Evolutionary conservation across 2,888 invertebrate genomes (phyloP).

Genomic region (Apeira syringaria): DNA sequence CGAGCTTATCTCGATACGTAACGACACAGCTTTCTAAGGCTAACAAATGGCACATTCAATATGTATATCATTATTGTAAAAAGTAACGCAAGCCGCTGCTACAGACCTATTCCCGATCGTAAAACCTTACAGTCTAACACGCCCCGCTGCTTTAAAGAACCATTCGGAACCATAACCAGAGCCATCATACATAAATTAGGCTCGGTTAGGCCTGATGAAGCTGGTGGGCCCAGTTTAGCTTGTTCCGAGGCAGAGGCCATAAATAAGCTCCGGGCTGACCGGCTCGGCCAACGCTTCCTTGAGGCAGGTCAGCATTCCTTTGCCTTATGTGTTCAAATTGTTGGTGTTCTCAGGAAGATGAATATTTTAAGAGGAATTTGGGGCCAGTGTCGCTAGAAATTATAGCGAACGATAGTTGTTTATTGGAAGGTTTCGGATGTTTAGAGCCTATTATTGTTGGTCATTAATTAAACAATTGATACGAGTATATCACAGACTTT

Average conservation of each 20-base stretch:
- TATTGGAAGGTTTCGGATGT: neutral
- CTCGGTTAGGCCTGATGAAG: neutral
- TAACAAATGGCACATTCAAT: neutral
- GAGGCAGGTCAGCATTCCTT: conserved; percentile 30
- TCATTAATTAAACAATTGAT: no score
- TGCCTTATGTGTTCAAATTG: conserved; percentile 20
- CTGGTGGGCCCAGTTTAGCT: conserved; percentile 16
- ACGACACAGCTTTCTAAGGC: neutral
- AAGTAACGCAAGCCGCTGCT: neutral
- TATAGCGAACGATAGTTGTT: conserved; percentile 5
- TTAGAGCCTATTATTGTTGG: no score
- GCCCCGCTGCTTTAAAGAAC: conserved; percentile 20
- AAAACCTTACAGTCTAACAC: neutral
- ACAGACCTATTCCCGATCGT: conserved; percentile 7
- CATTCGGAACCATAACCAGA: conserved; percentile 22
- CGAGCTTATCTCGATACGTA: no score
- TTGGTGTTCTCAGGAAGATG: conserved; percentile 3
- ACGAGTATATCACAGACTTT: no score
- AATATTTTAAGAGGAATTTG: conserved; percentile 15
- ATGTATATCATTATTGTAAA: conserved; percentile 4
- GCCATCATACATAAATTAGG: conserved; percentile 30
- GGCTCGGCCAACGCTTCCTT: conserved; percentile 21
- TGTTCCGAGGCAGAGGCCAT: conserved; percentile 21
- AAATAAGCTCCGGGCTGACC: conserved; percentile 20
- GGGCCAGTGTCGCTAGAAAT: conserved; percentile 10